These are phyloP conservation scores for Sebastes vulpes DNA, from an alignment of 2,797 vertebrate species.

Conservation along the genomic window DNA sequence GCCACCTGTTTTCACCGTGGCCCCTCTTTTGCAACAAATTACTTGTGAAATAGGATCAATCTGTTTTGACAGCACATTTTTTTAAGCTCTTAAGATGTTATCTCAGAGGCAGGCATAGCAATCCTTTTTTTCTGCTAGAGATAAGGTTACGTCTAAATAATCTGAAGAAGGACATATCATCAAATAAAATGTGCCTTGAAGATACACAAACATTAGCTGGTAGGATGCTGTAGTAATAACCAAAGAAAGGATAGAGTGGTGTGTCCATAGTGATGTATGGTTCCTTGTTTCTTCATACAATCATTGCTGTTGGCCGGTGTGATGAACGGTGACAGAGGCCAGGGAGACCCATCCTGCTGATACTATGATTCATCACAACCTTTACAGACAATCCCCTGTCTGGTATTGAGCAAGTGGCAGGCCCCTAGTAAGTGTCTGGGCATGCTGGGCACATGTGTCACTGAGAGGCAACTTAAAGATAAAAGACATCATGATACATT, in stretches of 20 bases:
- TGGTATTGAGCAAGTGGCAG: slow-evolving; percentile 14
- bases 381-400: slow-evolving; percentile 21
- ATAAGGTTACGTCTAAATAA: slow-evolving; percentile 11
- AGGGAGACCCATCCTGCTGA: slow-evolving; percentile 8
- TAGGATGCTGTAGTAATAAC: slow-evolving; percentile 1
- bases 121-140: background rate
- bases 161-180: background rate
- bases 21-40: background rate
- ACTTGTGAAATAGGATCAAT: background rate
- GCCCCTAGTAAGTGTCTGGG: background rate
- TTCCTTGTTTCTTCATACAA: slow-evolving; percentile 17
- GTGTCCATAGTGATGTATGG: slow-evolving; percentile 3
- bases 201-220: background rate
- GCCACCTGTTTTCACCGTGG: slow-evolving; percentile 5
- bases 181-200: background rate
- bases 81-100: background rate
- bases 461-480: slow-evolving; percentile 11
- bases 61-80: background rate
- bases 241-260: background rate
- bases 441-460: slow-evolving; percentile 6
- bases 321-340: slow-evolving; percentile 23
- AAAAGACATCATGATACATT: background rate
- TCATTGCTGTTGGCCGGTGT: slow-evolving; percentile 19
- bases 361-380: slow-evolving; percentile 39
- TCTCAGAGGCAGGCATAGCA: background rate